Evolutionary conservation across 2,797 vertebrate species (phyloP).

Genomic region (Apodemus agrarius): DNA sequence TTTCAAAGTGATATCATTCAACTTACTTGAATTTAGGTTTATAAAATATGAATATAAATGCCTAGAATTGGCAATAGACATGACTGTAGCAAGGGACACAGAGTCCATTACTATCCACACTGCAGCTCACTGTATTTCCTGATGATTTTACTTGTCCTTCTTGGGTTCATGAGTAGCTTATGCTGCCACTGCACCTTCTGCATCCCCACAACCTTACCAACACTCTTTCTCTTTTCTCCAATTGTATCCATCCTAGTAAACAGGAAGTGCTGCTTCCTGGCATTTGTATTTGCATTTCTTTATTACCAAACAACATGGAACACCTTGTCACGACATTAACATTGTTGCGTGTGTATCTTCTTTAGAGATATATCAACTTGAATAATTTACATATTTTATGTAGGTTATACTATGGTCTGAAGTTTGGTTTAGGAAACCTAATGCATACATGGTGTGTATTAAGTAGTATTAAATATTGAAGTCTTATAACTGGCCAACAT

Average conservation of each 20-base stretch:
- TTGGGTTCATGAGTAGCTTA: background rate
- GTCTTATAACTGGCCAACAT: background rate
- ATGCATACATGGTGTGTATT: background rate
- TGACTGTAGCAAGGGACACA: background rate
- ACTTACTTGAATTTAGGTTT: slow-evolving; percentile 2
- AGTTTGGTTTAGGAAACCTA: background rate
- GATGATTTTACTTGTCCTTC: background rate
- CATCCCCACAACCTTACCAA: background rate
- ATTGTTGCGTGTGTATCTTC: background rate
- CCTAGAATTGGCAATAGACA: background rate
- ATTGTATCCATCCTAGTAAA: background rate
- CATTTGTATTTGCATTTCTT: slow-evolving; percentile 1
- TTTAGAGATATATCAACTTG: background rate
- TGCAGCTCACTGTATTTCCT: background rate
- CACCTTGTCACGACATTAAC: background rate
- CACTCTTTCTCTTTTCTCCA: background rate
- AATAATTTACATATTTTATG: background rate
- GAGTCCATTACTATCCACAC: background rate
- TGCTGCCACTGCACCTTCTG: background rate
- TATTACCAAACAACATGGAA: background rate
- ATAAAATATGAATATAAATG: background rate
- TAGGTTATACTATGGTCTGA: background rate
- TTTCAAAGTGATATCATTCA: background rate
- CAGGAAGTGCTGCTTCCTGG: background rate
- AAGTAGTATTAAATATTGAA: background rate